These are phyloP conservation scores for Dasypus novemcinctus DNA, from an alignment of 2,113 vertebrate genomes.

Conservation along the genomic window DNA sequence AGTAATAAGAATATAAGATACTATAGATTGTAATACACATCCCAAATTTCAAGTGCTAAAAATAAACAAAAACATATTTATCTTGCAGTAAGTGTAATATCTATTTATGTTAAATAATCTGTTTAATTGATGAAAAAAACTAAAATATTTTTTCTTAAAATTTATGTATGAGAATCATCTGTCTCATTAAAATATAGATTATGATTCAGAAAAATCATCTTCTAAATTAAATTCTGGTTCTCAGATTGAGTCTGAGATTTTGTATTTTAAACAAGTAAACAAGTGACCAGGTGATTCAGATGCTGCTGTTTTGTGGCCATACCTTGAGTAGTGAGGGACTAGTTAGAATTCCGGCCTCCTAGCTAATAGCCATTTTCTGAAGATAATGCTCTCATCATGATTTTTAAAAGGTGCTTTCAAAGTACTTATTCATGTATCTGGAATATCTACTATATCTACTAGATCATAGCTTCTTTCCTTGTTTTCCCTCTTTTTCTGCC, in stretches of 20 bases:
- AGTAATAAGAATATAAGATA: neutral
- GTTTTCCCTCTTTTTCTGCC: neutral
- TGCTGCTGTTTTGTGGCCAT: neutral
- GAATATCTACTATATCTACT: neutral
- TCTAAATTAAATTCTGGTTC: neutral
- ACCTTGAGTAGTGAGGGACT: neutral
- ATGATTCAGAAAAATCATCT: neutral
- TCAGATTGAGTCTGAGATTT: neutral
- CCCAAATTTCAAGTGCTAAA: neutral
- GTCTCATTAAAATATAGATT: neutral
- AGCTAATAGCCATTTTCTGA: neutral
- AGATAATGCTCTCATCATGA: neutral
- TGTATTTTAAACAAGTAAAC: neutral
- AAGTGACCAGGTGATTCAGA: neutral
- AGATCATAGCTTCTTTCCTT: neutral
- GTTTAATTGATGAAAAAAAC: neutral
- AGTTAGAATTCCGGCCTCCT: neutral
- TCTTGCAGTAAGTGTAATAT: neutral
- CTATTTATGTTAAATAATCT: neutral
- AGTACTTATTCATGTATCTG: neutral
- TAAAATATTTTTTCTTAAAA: neutral
- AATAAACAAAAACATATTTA: neutral
- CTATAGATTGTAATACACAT: neutral
- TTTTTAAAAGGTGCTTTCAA: neutral
- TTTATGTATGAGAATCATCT: neutral